Conservation (phyloP, 2,113 vertebrate genomes). For the Bombycilla garrulus region DNA sequence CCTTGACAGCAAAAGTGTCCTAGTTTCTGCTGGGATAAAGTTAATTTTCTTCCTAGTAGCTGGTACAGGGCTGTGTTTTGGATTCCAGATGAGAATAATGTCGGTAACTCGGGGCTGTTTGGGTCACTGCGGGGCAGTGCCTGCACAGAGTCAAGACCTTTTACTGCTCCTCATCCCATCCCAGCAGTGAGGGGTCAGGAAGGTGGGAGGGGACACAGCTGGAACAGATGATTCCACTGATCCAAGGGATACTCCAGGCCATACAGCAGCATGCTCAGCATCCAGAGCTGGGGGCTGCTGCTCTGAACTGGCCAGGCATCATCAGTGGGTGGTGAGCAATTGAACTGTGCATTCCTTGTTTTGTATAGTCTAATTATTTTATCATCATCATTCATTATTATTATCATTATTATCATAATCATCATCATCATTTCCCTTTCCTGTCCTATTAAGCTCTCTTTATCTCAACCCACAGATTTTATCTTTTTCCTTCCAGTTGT, state of each 20-base stretch:
- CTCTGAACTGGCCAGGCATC: rapidly evolving
- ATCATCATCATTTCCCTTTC: background rate
- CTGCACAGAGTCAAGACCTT: rapidly evolving
- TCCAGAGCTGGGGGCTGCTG: background rate
- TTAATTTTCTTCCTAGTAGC: background rate
- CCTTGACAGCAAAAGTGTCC: conserved; percentile 38
- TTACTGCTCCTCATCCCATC: background rate
- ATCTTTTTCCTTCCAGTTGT: background rate
- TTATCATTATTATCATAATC: background rate
- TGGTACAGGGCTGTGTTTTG: background rate
- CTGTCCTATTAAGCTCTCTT: background rate
- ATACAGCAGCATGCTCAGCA: background rate
- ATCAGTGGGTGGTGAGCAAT: background rate
- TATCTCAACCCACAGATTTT: background rate
- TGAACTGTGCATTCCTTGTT: background rate
- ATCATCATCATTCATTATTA: background rate
- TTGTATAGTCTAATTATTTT: background rate
- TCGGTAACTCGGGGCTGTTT: background rate
- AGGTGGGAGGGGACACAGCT: background rate
- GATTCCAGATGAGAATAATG: background rate
- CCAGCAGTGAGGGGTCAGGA: background rate
- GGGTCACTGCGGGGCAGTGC: background rate
- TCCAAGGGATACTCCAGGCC: background rate
- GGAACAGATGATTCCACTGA: background rate
- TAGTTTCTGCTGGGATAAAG: background rate